A percentile compares a stretch with the other conserved stretches of the same genome.
Evolutionary conservation across 2,797 vertebrate genomes (phyloP).

Genomic region (Chaenodraco wilsoni): DNA sequence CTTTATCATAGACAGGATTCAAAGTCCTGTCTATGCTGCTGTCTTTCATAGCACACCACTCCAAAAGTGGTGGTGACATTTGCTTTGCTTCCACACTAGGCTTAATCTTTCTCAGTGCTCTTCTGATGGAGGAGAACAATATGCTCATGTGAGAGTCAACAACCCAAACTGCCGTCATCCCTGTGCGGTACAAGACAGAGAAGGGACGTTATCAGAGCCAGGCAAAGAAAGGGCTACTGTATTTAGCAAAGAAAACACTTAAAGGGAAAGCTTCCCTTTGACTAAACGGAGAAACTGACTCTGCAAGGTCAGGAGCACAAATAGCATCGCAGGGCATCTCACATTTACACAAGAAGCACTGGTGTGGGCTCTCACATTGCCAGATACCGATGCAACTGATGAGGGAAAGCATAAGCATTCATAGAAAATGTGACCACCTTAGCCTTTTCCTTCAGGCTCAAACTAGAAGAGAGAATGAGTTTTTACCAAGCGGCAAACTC

Average conservation of each 20-base stretch:
- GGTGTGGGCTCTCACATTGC: constrained; percentile 7
- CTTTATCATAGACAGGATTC: constrained; percentile 14
- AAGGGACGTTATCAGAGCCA: constrained; percentile 12
- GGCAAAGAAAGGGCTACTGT: constrained; percentile 33
- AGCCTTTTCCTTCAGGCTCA: background rate
- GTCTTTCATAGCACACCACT: constrained; percentile 21
- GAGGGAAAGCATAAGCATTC: background rate
- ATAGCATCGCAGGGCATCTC: constrained; percentile 28
- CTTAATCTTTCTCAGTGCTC: constrained; percentile 5
- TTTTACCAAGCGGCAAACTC: too few relatives aligned
- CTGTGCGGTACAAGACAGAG: constrained; percentile 14
- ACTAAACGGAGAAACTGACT: constrained; percentile 35
- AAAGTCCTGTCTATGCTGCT: constrained; percentile 30
- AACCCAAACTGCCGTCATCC: background rate
- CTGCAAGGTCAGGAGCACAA: constrained; percentile 44
- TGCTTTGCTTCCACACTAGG: background rate
- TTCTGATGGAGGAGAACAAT: background rate
- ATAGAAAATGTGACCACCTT: background rate
- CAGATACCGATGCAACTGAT: constrained; percentile 16
- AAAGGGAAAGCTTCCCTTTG: constrained; percentile 3
- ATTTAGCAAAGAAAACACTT: constrained; percentile 11
- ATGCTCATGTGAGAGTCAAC: constrained; percentile 26
- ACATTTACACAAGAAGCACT: constrained; percentile 20
- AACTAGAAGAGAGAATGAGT: background rate
- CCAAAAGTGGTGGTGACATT: constrained; percentile 4